Evolutionary conservation across 2,797 vertebrate genomes (phyloP).

Genomic region (Peromyscus aztecus): DNA sequence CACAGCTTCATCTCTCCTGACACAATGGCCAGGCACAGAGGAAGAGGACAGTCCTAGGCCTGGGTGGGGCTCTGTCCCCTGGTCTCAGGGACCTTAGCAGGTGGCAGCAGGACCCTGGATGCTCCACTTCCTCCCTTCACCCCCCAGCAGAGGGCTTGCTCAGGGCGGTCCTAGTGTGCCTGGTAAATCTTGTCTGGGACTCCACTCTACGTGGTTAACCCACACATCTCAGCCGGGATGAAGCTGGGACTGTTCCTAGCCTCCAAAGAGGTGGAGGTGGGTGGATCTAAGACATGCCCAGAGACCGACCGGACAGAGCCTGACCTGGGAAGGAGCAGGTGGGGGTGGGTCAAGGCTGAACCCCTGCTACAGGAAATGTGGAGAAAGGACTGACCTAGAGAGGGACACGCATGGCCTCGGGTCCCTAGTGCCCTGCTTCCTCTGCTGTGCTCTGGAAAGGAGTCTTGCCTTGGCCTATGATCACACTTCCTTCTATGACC

Average conservation of each 20-base stretch:
- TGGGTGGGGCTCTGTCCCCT: not conserved
- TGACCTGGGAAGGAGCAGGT: not conserved
- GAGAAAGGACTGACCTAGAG: too few relatives aligned
- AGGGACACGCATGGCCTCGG: not conserved
- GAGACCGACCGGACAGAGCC: not conserved
- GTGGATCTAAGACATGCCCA: not conserved
- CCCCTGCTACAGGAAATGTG: not conserved
- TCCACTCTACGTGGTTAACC: accelerated
- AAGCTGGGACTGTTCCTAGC: not conserved
- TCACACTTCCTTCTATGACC: not conserved
- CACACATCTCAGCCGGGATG: not conserved
- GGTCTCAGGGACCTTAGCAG: not conserved
- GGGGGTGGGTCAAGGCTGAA: not conserved
- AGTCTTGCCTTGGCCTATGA: too few relatives aligned
- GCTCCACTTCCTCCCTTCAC: too few relatives aligned
- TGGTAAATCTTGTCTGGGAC: not conserved
- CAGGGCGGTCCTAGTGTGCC: not conserved
- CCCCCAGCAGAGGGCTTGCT: not conserved
- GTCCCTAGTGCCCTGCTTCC: not conserved
- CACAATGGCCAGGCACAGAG: not conserved
- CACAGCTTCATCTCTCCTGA: not conserved
- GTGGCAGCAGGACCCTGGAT: not conserved
- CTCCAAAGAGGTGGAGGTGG: not conserved
- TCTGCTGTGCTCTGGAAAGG: not conserved
- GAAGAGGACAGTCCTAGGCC: not conserved